These are phyloP conservation scores for Lycophotia porphyrea DNA, from an alignment of 2,888 invertebrate species.

Conservation along the genomic window DNA sequence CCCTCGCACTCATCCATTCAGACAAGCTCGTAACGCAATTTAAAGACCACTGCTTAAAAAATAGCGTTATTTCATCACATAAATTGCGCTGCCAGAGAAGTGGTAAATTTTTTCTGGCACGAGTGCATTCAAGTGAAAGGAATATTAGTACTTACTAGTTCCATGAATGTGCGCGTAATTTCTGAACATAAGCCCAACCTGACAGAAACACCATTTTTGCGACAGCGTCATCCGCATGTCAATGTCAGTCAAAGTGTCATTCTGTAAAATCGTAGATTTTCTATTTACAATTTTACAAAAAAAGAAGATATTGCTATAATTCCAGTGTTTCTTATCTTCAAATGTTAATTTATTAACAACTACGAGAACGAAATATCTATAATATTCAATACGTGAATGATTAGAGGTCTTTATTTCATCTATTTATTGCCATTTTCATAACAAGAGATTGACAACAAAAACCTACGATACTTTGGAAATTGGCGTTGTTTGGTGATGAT, in stretches of 20 bases:
- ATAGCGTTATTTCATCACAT: neutral
- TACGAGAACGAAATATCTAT: neutral
- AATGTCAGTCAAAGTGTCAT: slow-evolving; percentile 18
- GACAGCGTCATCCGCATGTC: neutral
- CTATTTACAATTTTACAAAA: neutral
- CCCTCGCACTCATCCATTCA: too few relatives aligned
- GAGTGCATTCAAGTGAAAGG: neutral
- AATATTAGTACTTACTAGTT: neutral
- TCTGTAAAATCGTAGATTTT: neutral
- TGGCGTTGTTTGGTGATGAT: neutral
- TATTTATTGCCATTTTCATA: neutral
- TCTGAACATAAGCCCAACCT: slow-evolving; percentile 6
- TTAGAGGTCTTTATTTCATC: neutral
- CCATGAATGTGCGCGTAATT: neutral
- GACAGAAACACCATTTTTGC: neutral
- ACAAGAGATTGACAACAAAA: slow-evolving; percentile 9
- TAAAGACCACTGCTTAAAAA: neutral
- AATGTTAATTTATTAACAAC: neutral
- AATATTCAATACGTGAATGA: neutral
- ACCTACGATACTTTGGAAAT: neutral
- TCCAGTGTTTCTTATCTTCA: neutral
- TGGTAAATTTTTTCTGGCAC: neutral
- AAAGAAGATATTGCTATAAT: neutral
- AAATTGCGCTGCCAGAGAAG: neutral
- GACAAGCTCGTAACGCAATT: neutral